phyloP scores from a whole-genome alignment of 2,888 invertebrate genomes.

The Frankliniella intonsa region DNA sequence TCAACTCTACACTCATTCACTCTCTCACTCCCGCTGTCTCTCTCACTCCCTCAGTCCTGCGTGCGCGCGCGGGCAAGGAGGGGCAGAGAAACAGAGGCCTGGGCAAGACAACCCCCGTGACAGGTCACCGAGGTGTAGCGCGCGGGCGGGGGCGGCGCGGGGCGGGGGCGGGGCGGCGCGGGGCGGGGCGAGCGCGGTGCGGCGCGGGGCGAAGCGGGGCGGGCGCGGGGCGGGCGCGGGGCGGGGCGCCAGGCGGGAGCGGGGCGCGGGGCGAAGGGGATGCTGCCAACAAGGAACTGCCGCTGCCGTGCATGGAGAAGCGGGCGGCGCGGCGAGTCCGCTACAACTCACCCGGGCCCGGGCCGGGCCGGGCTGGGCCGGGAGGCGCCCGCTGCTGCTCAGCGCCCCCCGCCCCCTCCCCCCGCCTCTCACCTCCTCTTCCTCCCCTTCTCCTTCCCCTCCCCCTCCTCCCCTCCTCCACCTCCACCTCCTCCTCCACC shows the following conservation, averaged over 20 bases:
- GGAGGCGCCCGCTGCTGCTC: conserved; percentile 38
- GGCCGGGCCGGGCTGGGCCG: conserved; percentile 37
- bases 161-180: conserved; percentile 38
- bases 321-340: conserved; percentile 34
- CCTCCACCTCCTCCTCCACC: no score
- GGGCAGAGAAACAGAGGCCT: neutral
- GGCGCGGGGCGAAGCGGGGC: conserved; percentile 35
- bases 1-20: no score
- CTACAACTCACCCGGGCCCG: conserved; percentile 39
- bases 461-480: neutral
- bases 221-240: no score
- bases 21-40: no score
- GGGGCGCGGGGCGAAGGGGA: conserved; percentile 30
- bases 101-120: neutral
- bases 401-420: conserved; percentile 36
- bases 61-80: neutral
- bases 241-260: no score
- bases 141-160: conserved; percentile 30
- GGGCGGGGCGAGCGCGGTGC: conserved; percentile 39
- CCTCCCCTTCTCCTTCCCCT: neutral
- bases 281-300: conserved; percentile 27
- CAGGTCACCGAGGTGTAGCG: neutral
- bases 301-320: conserved; percentile 33
- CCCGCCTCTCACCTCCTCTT: conserved; percentile 32
- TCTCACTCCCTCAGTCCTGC: no score